Percentiles rank a stretch among this genome's conserved stretches.
Evolutionary conservation across 2,797 vertebrate genomes (phyloP).

Genomic region (Psittacula echo): DNA sequence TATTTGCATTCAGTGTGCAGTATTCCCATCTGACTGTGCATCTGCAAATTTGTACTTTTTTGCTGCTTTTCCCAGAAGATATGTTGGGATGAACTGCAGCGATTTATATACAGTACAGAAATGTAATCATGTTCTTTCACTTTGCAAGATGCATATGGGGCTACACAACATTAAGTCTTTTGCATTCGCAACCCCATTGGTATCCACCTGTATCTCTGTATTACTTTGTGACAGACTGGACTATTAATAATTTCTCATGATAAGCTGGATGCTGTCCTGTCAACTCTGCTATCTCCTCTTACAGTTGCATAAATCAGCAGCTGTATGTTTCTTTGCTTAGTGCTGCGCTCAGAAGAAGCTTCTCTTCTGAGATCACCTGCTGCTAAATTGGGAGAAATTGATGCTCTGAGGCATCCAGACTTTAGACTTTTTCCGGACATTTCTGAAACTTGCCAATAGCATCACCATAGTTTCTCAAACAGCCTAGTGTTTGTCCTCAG

Average conservation of each 20-base stretch:
- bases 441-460: not conserved
- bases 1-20: not conserved
- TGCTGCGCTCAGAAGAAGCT: not conserved
- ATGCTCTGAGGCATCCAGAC: not conserved
- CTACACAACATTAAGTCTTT: not conserved
- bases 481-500: not conserved
- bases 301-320: not conserved
- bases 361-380: not conserved
- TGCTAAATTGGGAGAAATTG: not conserved
- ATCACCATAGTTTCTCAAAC: not conserved
- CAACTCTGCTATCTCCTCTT: not conserved
- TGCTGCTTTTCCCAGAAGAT: not conserved
- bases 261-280: not conserved
- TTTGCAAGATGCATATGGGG: not conserved
- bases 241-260: not conserved
- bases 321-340: not conserved
- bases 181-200: not conserved
- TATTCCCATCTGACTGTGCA: not conserved
- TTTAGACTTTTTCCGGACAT: not conserved
- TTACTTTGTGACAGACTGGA: rapidly evolving
- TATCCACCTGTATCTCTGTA: not conserved
- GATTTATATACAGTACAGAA: not conserved
- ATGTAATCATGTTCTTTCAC: not conserved
- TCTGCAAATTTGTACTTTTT: not conserved
- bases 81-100: not conserved